Evolutionary conservation across 2,113 vertebrate species (phyloP).

Genomic region (Vombatus ursinus): DNA sequence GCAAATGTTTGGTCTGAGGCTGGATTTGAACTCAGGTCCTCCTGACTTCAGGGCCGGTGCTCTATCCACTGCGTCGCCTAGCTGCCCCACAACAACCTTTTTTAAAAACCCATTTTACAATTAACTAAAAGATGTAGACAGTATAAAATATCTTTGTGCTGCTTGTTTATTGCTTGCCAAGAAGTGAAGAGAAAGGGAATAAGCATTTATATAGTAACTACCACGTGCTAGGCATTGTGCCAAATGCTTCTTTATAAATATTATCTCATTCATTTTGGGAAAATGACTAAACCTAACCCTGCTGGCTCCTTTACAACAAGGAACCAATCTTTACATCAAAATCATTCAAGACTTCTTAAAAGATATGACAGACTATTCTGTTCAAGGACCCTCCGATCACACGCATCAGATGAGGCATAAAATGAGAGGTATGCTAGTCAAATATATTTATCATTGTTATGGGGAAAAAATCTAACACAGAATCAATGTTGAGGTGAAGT

Average conservation of each 20-base stretch:
- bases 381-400: neutral
- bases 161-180: neutral
- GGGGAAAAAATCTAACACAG: neutral
- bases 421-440: neutral
- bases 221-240: neutral
- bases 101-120: neutral
- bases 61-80: too few species aligned
- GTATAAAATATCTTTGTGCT: neutral
- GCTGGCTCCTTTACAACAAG: neutral
- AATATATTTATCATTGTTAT: neutral
- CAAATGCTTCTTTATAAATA: neutral
- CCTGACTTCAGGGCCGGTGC: too few species aligned
- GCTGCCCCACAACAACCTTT: too few species aligned
- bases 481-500: neutral
- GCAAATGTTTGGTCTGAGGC: too few species aligned
- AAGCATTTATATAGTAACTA: neutral
- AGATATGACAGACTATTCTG: neutral
- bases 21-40: too few species aligned
- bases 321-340: neutral
- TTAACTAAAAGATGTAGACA: neutral
- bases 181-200: neutral
- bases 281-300: neutral
- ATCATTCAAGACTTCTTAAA: neutral
- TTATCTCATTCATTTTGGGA: neutral
- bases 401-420: neutral